These are phyloP conservation scores for Philotrypesis tridentata DNA, from an alignment of 1,140 invertebrate species.

Conservation along the genomic window DNA sequence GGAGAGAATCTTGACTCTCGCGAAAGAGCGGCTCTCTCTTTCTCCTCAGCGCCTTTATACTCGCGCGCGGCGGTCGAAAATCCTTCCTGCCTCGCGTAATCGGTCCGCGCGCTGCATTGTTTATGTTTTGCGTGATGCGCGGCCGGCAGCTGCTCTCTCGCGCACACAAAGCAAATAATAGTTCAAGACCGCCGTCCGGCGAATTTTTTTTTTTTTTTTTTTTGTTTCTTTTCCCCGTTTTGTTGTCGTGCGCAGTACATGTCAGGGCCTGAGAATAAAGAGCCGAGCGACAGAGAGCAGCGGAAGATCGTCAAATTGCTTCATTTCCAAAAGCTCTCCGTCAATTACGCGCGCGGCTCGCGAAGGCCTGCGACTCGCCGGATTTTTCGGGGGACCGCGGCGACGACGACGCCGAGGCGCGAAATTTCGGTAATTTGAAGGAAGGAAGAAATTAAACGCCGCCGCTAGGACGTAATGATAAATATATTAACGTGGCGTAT, in stretches of 20 bases:
- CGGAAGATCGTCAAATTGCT: conserved; percentile 6
- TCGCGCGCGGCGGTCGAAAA: conserved; percentile 29
- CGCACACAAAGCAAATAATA: conserved; percentile 3
- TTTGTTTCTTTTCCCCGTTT: neutral
- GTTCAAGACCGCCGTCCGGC: neutral
- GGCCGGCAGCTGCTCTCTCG: neutral
- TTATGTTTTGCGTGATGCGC: conserved; percentile 46
- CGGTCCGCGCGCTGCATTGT: conserved; percentile 12
- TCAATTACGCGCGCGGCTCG: neutral
- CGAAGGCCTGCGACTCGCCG: no score
- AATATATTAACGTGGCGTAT: no score
- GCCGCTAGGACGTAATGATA: no score
- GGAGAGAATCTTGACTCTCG: neutral
- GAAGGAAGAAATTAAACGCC: no score
- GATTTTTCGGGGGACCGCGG: no score
- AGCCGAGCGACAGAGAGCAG: neutral
- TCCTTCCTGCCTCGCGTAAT: conserved; percentile 41
- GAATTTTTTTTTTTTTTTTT: conserved; percentile 8
- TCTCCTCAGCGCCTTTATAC: conserved; percentile 25
- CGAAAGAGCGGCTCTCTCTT: conserved; percentile 9
- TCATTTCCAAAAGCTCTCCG: conserved; percentile 11
- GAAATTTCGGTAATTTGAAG: no score
- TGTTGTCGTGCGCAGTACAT: no score
- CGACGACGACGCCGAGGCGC: neutral
- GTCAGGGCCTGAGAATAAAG: no score